These are phyloP conservation scores for Ischnus inquisitorius DNA, from an alignment of 2,888 invertebrate species.

Conservation along the genomic window DNA sequence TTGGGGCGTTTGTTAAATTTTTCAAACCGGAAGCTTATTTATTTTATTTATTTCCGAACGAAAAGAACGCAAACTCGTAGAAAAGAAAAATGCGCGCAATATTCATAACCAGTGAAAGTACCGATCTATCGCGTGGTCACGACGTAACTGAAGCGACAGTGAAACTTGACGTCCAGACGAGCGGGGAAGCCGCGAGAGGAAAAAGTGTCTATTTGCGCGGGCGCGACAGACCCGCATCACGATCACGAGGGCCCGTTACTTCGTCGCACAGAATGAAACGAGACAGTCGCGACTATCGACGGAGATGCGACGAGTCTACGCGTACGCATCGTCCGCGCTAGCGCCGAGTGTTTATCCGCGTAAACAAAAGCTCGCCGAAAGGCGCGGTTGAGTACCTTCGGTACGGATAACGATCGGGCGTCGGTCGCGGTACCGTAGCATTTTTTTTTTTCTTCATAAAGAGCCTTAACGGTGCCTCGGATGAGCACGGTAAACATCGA, in stretches of 20 bases:
- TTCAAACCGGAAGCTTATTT: too few species aligned
- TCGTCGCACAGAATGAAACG: conserved; percentile 23
- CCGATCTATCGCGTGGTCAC: conserved; percentile 66
- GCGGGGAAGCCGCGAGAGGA: conserved; percentile 25
- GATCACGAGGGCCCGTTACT: conserved; percentile 48
- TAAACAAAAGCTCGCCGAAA: conserved; percentile 25
- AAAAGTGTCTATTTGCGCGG: conserved; percentile 63
- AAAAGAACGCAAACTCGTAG: neutral
- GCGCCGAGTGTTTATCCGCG: neutral
- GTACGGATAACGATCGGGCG: conserved; percentile 55
- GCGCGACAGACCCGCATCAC: conserved; percentile 50
- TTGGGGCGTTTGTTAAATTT: too few species aligned
- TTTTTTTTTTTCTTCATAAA: conserved; percentile 43
- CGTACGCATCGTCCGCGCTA: neutral
- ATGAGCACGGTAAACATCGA: conserved; percentile 19
- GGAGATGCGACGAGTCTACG: neutral
- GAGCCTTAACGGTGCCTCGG: conserved; percentile 50
- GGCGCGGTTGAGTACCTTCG: conserved; percentile 18
- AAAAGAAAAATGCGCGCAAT: conserved; percentile 14
- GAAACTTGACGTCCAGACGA: conserved; percentile 50
- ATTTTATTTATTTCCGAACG: neutral
- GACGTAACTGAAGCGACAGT: conserved; percentile 65
- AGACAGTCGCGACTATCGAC: neutral
- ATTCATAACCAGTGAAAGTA: conserved; percentile 45
- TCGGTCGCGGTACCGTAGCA: conserved; percentile 30